Evolutionary conservation across 1,140 invertebrate genomes (phyloP), one percentile per base, ranked within the genome.

Genomic region (Asbolus verrucosus): DNA sequence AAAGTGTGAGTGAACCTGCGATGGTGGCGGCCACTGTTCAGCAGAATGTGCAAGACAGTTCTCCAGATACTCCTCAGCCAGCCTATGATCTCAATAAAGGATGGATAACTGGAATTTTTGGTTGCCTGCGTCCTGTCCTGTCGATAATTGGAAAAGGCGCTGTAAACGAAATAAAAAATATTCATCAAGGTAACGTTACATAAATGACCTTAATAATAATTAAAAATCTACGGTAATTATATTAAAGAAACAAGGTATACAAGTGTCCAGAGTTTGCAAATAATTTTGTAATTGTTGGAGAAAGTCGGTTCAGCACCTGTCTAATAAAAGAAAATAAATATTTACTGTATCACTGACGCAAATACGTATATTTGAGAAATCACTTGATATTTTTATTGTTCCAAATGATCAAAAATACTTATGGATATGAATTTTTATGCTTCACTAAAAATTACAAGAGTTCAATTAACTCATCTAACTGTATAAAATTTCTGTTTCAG

Each of bases 81-180:
- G 73, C 81, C 11, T 85, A 86, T 62, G 83, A 86, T 54, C 84
- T 87, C 50, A 84, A 86, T 21, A 84, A 85, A 43, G 88, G 88
- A 27, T 94, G 91, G 89, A 89, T 94, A 71, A 92, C 93, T 72
- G 92, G 92, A 0, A 86, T 96, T 38, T 84, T 95, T 59, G 94
- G 93, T 1, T 97, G 94, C 79, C 87, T 97, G 74, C 85, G 92
- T 71, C 94, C 94, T 0, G 89, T 96, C 2, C 89, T 93, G 83
- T 92, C 88, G 13, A 92, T 95, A 70, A 90, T 96, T 16, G 92
- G 92, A 15, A 95, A 95, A 81, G 88, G 90, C 18, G 84, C 86
- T 54, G 84, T 85, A 6, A 86, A 88, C 75, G 90, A 92, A 81
- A 85, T 90, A 71, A 92, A 90, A 82, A 85, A 84, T 67, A 80